Evolutionary conservation across 2,113 vertebrate species (phyloP).

Genomic region (Pachycephala philippinensis): DNA sequence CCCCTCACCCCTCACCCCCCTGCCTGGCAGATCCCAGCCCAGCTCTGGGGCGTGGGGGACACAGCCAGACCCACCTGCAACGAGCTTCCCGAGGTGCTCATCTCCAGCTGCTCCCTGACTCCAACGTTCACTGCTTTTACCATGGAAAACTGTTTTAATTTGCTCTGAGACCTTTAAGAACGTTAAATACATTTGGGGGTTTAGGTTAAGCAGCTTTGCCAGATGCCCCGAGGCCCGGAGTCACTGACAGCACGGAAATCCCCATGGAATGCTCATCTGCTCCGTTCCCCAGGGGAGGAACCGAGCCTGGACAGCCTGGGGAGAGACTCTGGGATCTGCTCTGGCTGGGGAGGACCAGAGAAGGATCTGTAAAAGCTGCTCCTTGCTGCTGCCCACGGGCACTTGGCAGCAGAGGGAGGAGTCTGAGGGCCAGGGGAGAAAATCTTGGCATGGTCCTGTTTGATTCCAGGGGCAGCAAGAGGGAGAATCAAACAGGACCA

Average conservation of each 20-base stretch:
- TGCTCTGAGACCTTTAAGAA: background rate
- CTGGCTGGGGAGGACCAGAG: background rate
- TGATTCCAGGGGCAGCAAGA: too few relatives aligned
- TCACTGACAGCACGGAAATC: background rate
- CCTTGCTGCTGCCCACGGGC: background rate
- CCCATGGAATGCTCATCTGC: background rate
- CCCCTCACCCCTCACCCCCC: background rate
- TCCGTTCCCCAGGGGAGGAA: accelerated
- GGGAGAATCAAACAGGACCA: too few relatives aligned
- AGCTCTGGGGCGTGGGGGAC: accelerated
- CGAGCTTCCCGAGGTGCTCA: accelerated
- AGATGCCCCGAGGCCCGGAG: background rate
- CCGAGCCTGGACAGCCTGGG: background rate
- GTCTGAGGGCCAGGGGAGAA: background rate
- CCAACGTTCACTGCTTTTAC: accelerated
- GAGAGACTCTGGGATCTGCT: background rate
- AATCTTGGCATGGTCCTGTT: too few relatives aligned
- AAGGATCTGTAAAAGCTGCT: background rate
- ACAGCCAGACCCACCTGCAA: background rate
- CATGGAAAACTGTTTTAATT: accelerated
- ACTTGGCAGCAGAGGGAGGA: accelerated
- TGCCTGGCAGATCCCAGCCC: background rate
- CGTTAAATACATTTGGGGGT: background rate
- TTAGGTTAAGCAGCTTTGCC: background rate
- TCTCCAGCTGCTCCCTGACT: background rate